Percentiles rank a stretch among this genome's conserved stretches.
These are phyloP conservation scores for Polia nebulosa DNA, from an alignment of 2,888 invertebrate species.

Conservation along the genomic window DNA sequence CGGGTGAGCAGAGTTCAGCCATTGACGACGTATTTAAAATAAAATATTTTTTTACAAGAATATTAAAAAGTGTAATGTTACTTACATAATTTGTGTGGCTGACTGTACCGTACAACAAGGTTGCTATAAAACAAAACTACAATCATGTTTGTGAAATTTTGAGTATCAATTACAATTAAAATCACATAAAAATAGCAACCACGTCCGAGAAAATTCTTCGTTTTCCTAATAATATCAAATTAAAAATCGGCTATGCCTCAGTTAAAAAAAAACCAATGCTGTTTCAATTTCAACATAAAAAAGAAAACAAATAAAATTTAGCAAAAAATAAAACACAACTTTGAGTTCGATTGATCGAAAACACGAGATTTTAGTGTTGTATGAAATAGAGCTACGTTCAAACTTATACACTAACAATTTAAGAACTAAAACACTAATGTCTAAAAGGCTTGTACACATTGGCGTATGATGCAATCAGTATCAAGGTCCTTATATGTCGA, in stretches of 20 bases:
- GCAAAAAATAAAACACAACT: conserved; percentile 78
- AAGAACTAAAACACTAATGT: conserved; percentile 55
- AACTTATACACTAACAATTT: conserved; percentile 66
- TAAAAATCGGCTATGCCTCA: conserved; percentile 61
- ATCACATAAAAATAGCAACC: conserved; percentile 48
- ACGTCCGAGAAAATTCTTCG: conserved; percentile 35
- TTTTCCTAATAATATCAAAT: conserved; percentile 55
- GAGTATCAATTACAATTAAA: conserved; percentile 55
- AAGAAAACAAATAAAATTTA: conserved; percentile 75
- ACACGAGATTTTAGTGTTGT: conserved; percentile 60
- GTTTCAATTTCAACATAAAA: conserved; percentile 54
- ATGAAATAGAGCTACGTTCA: conserved; percentile 58
- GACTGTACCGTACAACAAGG: conserved; percentile 41
- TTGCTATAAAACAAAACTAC: conserved; percentile 31
- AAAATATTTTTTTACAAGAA: conserved; percentile 17
- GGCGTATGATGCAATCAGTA: background rate
- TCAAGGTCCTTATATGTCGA: background rate
- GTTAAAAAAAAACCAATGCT: conserved; percentile 55
- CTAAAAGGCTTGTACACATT: conserved; percentile 50
- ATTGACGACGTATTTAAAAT: background rate
- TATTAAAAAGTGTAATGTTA: conserved; percentile 20
- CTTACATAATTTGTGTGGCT: conserved; percentile 42
- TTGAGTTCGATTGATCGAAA: conserved; percentile 62
- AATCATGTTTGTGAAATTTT: conserved; percentile 29
- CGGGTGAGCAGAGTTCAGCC: conserved; percentile 5